phyloP scores from a whole-genome alignment of 2,113 vertebrate species.

The Kryptolebias marmoratus region DNA sequence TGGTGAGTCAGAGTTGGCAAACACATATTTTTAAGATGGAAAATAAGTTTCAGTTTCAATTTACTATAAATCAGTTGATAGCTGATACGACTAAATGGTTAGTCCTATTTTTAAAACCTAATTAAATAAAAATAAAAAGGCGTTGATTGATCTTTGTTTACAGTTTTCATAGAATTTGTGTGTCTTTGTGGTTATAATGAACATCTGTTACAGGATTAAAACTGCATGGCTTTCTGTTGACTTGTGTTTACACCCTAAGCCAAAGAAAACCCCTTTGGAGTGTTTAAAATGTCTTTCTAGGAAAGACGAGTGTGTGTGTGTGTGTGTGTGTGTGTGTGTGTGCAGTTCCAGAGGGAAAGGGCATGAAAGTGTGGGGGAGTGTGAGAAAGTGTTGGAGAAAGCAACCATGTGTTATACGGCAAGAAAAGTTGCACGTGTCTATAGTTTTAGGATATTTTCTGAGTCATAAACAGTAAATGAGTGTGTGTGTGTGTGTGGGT shows the following conservation, averaged over 20 bases:
- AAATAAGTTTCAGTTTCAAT: slow-evolving; percentile 51
- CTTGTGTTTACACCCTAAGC: slow-evolving; percentile 47
- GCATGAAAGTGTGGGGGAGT: slow-evolving; percentile 12
- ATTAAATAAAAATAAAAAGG: slow-evolving; percentile 79
- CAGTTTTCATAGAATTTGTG: slow-evolving; percentile 35
- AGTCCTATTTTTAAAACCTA: slow-evolving; percentile 75
- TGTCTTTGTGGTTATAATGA: slow-evolving; percentile 34
- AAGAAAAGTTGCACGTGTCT: slow-evolving; percentile 14
- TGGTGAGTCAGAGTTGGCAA: slow-evolving; percentile 84
- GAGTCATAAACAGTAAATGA: not conserved
- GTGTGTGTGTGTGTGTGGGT: slow-evolving; percentile 13
- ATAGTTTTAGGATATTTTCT: slow-evolving; percentile 14
- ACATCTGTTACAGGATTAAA: slow-evolving; percentile 34
- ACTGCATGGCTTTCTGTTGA: slow-evolving; percentile 34
- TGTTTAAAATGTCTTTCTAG: slow-evolving; percentile 50
- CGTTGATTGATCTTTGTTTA: slow-evolving; percentile 39
- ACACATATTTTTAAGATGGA: slow-evolving; percentile 60
- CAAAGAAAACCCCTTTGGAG: slow-evolving; percentile 38
- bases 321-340: not conserved
- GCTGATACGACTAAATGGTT: slow-evolving; percentile 53
- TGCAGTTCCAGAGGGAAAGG: slow-evolving; percentile 13
- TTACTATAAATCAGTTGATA: slow-evolving; percentile 48
- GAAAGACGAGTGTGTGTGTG: slow-evolving; percentile 31
- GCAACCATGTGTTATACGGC: slow-evolving; percentile 29
- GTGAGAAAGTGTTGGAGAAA: slow-evolving; percentile 38